phyloP scores from a whole-genome alignment of 2,113 vertebrate species.

The Cyprinodon variegatus region DNA sequence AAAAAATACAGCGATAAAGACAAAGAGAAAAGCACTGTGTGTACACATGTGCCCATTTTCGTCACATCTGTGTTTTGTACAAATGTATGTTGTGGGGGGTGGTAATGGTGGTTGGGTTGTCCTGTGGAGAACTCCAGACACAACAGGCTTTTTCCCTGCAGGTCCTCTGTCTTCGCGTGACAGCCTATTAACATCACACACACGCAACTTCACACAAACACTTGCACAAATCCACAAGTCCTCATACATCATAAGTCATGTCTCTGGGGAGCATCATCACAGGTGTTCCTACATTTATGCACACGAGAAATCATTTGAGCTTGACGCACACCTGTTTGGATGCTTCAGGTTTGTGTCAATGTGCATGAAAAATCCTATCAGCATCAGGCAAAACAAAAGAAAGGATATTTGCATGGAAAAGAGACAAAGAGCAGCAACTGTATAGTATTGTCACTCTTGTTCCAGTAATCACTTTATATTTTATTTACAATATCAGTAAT shows the following conservation, averaged over 20 bases:
- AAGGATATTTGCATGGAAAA: constrained; percentile 19
- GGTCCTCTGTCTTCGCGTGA: constrained; percentile 61
- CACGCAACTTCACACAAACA: constrained; percentile 30
- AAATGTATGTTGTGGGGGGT: not conserved
- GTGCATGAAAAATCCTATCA: constrained; percentile 40
- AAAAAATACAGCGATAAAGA: constrained; percentile 31
- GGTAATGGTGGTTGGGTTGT: constrained; percentile 23
- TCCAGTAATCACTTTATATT: constrained; percentile 18
- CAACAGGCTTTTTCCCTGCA: constrained; percentile 67
- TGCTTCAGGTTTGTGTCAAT: constrained; percentile 45
- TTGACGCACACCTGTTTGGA: constrained; percentile 70
- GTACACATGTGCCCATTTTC: not conserved
- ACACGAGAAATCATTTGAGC: constrained; percentile 56
- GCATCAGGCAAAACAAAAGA: constrained; percentile 49
- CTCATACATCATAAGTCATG: constrained; percentile 46
- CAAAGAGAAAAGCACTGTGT: constrained; percentile 1
- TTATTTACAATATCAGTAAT: not conserved
- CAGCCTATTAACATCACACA: constrained; percentile 69
- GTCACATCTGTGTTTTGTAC: constrained; percentile 1
- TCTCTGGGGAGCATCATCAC: constrained; percentile 60
- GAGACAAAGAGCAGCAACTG: not conserved
- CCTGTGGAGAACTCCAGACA: constrained; percentile 63
- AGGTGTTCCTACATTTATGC: constrained; percentile 20
- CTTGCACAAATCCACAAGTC: constrained; percentile 21
- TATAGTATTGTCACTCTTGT: constrained; percentile 1